Conservation (phyloP, 1,140 invertebrate species). For the Chionoecetes opilio region DNA sequence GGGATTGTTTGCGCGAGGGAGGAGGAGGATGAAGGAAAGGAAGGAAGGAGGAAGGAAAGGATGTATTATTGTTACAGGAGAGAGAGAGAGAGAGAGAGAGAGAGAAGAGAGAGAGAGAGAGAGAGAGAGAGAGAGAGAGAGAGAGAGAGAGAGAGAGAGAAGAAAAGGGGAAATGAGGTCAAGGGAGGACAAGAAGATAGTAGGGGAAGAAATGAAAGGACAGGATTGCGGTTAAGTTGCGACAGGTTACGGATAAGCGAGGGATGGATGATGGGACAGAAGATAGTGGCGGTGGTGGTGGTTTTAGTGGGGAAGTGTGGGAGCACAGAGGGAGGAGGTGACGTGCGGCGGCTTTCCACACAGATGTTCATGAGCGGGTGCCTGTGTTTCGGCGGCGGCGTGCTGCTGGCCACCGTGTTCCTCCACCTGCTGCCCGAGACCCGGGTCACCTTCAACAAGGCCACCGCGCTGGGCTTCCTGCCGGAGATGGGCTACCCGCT, state of each 20-base stretch:
- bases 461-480: conserved; percentile 44
- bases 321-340: background rate
- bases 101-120: no score
- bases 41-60: no score
- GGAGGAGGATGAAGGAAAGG: no score
- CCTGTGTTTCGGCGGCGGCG: conserved; percentile 95
- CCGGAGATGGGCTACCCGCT: conserved; percentile 83
- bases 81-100: no score
- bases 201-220: background rate
- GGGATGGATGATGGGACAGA: background rate
- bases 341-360: background rate
- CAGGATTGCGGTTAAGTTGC: no score
- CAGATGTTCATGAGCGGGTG: conserved; percentile 85
- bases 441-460: conserved; percentile 84
- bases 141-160: no score
- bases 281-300: background rate
- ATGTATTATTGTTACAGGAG: no score
- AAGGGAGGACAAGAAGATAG: background rate
- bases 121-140: background rate
- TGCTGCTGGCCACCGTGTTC: conserved; percentile 95
- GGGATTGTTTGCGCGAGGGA: no score
- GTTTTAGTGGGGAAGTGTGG: no score
- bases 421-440: conserved; percentile 96
- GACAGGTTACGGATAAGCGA: no score
- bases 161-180: background rate